A percentile compares a stretch with the other conserved stretches of the same genome.
phyloP scores from a whole-genome alignment of 2,888 invertebrate species.

The Cephus runcator region DNA sequence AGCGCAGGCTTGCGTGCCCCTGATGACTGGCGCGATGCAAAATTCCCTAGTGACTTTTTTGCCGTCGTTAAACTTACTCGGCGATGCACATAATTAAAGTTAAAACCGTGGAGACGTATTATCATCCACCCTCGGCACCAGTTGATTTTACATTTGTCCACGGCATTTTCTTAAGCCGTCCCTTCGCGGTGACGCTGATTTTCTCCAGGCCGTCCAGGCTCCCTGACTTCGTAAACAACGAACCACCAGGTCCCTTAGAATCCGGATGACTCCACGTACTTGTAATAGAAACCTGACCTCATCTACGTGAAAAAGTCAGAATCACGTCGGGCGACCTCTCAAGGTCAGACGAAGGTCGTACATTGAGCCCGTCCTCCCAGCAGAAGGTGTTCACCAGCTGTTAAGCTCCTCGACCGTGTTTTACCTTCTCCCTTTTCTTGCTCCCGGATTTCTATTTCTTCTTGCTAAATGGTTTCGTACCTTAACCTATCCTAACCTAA shows the following conservation, averaged over 20 bases:
- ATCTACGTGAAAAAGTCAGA: constrained; percentile 41
- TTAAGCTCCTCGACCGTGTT: not conserved
- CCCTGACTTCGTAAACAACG: not conserved
- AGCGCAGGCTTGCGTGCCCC: constrained; percentile 50
- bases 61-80: constrained; percentile 44
- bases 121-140: not conserved
- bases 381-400: constrained; percentile 35
- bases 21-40: constrained; percentile 49
- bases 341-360: constrained; percentile 64
- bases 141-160: not conserved
- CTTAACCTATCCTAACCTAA: constrained; percentile 29
- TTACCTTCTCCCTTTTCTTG: not conserved
- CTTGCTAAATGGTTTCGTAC: constrained; percentile 12
- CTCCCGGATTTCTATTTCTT: constrained; percentile 17
- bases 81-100: constrained; percentile 48
- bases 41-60: constrained; percentile 37
- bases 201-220: not conserved
- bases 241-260: not conserved
- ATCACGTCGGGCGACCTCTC: constrained; percentile 63
- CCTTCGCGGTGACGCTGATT: not conserved
- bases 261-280: not conserved
- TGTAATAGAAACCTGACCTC: not conserved
- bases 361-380: constrained; percentile 56
- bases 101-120: not conserved
- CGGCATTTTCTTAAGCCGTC: not conserved